Evolutionary conservation across 2,113 vertebrate species (phyloP), one percentile per base, ranked within the genome.

Genomic region (Nesogale talazaci): DNA sequence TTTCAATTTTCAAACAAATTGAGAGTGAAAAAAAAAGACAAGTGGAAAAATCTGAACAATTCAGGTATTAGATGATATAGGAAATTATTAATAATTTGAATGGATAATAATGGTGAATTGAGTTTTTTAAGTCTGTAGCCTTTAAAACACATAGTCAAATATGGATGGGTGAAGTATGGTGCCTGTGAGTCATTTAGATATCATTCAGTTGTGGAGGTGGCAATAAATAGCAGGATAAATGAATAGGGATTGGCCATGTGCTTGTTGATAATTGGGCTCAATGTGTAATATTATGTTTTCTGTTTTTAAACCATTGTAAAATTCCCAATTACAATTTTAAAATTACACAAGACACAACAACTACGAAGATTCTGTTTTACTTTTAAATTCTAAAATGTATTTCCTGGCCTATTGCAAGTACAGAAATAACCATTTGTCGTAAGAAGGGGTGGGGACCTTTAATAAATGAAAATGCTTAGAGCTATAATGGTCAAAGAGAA

Each of bases 61-160:
- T 78, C 78, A 91, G 23, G 34, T 87, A 80, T 80, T 84, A 90
- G 42, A 80, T 77, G 38, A 76, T 74, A 88, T 77, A 84, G 74
- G 42, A 15, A 25, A 72, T 77, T 94, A 52, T 3, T 83, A 42
- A 29, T 40, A 42, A 85, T 56, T 57, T 79, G 56, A 89, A 70
- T 46, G 22, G 34, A 74, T 78, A 65, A 88, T 42, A 46, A 17
- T 76, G 19, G 16, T 70, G 9, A n/a, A 27, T 61, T 89, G 34
- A 34, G n/a, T 83, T 27, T 22, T 79, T 69, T 92, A 52, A 52
- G 46, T 56, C 29, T 65, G 9, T 61, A 34, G 70, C 27, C 86
- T 92, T 88, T 76, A 89, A 95, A 85, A 93, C n/a, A 76, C 17
- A 81, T 42, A 88, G 38, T 69, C 36, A 88, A 86, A 61, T 83